phyloP scores from a whole-genome alignment of 2,888 invertebrate species.

The Pristionchus mayeri region DNA sequence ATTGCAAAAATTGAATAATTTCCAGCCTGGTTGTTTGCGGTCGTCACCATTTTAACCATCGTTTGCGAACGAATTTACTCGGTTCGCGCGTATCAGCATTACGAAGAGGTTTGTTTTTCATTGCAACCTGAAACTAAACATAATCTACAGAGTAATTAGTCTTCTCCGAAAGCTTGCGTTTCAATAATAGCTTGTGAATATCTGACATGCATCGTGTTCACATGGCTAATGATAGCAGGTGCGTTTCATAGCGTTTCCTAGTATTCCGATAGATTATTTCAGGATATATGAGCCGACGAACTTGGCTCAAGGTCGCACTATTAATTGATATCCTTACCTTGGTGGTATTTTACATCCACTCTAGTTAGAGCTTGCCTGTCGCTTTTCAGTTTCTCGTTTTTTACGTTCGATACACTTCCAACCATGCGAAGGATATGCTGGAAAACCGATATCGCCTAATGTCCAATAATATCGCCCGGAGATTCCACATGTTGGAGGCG shows the following conservation, averaged over 20 bases:
- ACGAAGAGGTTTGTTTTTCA: background rate
- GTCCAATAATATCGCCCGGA: background rate
- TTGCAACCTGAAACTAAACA: background rate
- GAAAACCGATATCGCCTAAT: slow-evolving; percentile 1
- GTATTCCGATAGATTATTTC: too few species aligned
- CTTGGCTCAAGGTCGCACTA: background rate
- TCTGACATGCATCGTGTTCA: background rate
- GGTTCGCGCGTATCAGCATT: background rate
- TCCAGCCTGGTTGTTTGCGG: background rate
- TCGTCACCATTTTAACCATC: background rate
- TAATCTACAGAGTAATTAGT: background rate
- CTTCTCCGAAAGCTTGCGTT: background rate
- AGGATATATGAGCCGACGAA: background rate
- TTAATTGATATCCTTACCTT: background rate
- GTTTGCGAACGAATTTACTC: background rate
- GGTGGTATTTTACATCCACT: background rate
- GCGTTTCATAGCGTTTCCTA: background rate
- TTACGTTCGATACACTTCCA: slow-evolving; percentile 6
- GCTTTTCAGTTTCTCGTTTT: background rate
- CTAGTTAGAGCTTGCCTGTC: too few species aligned
- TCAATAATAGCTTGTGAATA: background rate
- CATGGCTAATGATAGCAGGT: background rate
- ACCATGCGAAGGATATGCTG: background rate
- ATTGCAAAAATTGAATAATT: too few species aligned
- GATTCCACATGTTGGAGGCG: background rate